These are phyloP conservation scores for Calameuta idolon DNA, from an alignment of 2,888 invertebrate genomes.

Conservation along the genomic window DNA sequence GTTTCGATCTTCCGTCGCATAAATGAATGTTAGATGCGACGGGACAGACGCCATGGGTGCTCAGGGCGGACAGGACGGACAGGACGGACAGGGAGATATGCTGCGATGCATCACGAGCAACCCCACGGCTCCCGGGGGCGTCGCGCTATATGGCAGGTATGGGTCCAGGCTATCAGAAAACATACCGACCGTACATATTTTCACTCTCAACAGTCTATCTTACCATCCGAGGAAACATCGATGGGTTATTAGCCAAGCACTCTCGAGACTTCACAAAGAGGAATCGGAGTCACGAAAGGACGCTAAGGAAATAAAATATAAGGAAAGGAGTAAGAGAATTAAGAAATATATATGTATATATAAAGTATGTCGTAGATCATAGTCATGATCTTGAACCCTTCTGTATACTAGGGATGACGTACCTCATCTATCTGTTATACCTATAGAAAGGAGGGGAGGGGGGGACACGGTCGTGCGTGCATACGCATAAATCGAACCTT, in stretches of 20 bases:
- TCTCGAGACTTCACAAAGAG: neutral
- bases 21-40: slow-evolving; percentile 53
- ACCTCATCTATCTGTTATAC: neutral
- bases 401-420: slow-evolving; percentile 17
- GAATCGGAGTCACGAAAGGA: neutral
- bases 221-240: slow-evolving; percentile 51
- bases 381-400: neutral
- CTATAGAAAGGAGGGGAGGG: neutral
- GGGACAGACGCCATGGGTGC: slow-evolving; percentile 26
- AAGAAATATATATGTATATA: neutral
- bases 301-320: slow-evolving; percentile 24
- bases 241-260: slow-evolving; percentile 32
- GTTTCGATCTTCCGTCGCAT: slow-evolving; percentile 44
- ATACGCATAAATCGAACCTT: slow-evolving; percentile 62
- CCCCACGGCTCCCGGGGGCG: slow-evolving; percentile 12
- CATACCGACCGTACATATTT: slow-evolving; percentile 25
- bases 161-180: slow-evolving; percentile 16
- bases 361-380: slow-evolving; percentile 8
- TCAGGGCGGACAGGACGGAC: slow-evolving; percentile 35
- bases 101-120: slow-evolving; percentile 41
- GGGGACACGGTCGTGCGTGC: slow-evolving; percentile 34
- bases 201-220: slow-evolving; percentile 35
- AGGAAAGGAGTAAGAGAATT: neutral
- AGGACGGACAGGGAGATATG: slow-evolving; percentile 39
- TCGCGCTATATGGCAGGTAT: neutral